Evolutionary conservation across 1,140 invertebrate genomes (phyloP), one percentile per base, ranked within the genome.

Genomic region (Archegozetes longisetosus): DNA sequence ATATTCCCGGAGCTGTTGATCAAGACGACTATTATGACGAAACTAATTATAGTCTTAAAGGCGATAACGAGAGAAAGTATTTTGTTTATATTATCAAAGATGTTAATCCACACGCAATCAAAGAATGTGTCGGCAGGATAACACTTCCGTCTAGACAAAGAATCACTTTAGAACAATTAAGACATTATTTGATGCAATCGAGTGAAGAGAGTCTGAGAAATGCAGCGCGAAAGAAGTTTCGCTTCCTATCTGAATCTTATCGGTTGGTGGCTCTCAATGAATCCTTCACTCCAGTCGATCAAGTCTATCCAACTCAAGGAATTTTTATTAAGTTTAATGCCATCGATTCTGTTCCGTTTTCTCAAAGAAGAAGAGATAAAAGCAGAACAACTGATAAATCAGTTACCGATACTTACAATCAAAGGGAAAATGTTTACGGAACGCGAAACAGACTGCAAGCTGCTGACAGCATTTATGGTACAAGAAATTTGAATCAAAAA

Each of bases 241-340:
- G 51, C 24, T 64, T 62, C 32, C 29, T 64, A 17, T 59, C 59
- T 3, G 62, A 64, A 59, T 58, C 59, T 1, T 64, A 61, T 58
- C 49, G 49, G 22, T 55, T 61, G 32, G 59, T 64, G 3, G 24
- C 29, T 48, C 14, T 26, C 1, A 48, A 61, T 13, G 62, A 64
- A 58, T 26, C 49, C 0, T 50, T 53, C 40, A 55, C 62, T 14
- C 48, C 55, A 4, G 60, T 64, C 14, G 55, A 62, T 50, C 26
- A 64, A 55, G 51, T 64, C 13, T 64, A 64, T 46, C 62, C 59
- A 50, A 51, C 59, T 20, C 62, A 61, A 32, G 59, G 62, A n/a
- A 55, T 64, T 22, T 61, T 64, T 27, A 61, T 64, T 20, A 61
- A 61, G n/a, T 25, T 47, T 25, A 46, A 20, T 20, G n/a, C 17